phyloP scores from a whole-genome alignment of 2,113 vertebrate species.

The Anthoscopus minutus region DNA sequence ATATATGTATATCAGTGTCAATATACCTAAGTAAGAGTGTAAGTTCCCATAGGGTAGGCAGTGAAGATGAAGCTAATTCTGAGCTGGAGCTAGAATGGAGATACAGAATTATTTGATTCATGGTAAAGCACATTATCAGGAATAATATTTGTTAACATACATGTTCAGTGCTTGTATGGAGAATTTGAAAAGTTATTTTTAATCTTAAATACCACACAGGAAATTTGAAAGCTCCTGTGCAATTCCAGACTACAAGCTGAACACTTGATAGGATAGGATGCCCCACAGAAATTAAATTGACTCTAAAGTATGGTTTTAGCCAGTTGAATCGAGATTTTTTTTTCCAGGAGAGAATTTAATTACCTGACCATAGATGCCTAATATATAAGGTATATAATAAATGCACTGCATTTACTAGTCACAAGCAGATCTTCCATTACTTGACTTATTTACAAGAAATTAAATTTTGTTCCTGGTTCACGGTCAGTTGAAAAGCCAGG shows the following conservation, averaged over 20 bases:
- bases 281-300: not conserved
- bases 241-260: not conserved
- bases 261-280: not conserved
- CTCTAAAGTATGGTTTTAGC: not conserved
- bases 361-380: not conserved
- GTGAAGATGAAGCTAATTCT: not conserved
- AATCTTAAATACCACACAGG: not conserved
- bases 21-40: not conserved
- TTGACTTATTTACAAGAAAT: not conserved
- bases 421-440: not conserved
- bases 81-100: not conserved
- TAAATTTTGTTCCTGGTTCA: not conserved
- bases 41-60: not conserved
- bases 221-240: not conserved
- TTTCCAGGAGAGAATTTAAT: not conserved
- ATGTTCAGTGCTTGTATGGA: not conserved
- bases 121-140: not conserved
- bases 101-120: not conserved
- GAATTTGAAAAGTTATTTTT: not conserved
- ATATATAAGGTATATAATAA: not conserved
- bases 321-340: not conserved
- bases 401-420: not conserved
- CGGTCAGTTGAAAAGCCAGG: not conserved
- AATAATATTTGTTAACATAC: not conserved
- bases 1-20: not conserved